phyloP scores from a whole-genome alignment of 2,888 invertebrate species.

The Drosophila seclusa region DNA sequence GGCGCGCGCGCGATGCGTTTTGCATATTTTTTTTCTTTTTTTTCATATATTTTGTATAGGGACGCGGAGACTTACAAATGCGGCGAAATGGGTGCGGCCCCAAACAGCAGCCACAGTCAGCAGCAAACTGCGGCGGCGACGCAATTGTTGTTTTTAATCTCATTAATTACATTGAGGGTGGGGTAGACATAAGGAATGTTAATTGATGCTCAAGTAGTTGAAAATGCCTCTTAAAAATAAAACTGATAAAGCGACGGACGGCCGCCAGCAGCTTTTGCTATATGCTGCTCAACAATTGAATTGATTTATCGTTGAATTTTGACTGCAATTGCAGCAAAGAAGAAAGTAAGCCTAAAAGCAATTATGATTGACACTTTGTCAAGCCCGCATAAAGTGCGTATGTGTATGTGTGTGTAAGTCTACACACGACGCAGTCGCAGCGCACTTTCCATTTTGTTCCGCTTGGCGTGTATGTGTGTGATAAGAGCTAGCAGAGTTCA shows the following conservation, averaged over 20 bases:
- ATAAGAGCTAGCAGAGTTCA: conserved; percentile 69
- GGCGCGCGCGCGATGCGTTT: conserved; percentile 74
- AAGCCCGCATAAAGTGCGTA: conserved; percentile 30
- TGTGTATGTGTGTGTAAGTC: conserved; percentile 5
- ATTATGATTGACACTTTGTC: conserved; percentile 78
- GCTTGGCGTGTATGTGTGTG: conserved; percentile 35
- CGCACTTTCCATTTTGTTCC: conserved; percentile 73
- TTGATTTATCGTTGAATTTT: conserved; percentile 57
- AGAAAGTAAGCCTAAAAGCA: conserved; percentile 51
- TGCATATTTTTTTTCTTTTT: conserved; percentile 67
- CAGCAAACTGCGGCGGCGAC: conserved; percentile 34
- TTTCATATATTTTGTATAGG: conserved; percentile 38
- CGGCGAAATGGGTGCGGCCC: conserved; percentile 68
- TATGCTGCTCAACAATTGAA: conserved; percentile 54
- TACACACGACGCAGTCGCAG: conserved; percentile 31
- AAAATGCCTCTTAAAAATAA: conserved; percentile 26
- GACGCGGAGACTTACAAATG: conserved; percentile 28
- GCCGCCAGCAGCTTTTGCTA: conserved; percentile 62
- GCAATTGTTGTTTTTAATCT: conserved; percentile 79
- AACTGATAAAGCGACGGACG: conserved; percentile 35
- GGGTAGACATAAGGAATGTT: conserved; percentile 57
- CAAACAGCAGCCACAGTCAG: conserved; percentile 55
- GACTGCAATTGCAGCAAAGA: conserved; percentile 48
- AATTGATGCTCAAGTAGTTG: conserved; percentile 67
- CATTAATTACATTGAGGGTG: conserved; percentile 72